phyloP scores from a whole-genome alignment of 2,113 vertebrate genomes.

The Andinoacara biseriatus region DNA sequence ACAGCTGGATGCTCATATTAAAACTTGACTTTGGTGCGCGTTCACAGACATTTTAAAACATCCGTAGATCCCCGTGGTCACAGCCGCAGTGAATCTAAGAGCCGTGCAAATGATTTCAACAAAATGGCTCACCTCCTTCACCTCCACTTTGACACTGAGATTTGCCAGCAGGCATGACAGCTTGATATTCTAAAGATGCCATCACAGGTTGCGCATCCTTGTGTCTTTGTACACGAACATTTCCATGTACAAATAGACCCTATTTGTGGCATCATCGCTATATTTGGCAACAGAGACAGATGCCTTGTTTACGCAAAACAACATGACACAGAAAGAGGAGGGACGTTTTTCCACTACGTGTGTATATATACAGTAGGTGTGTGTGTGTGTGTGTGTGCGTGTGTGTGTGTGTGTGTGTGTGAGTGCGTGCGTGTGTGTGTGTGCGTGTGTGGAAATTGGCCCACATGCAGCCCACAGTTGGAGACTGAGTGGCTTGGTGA shows the following conservation, averaged over 20 bases:
- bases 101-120: constrained; percentile 49
- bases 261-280: constrained; percentile 59
- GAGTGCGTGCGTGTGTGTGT: background rate
- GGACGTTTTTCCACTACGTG: constrained; percentile 5
- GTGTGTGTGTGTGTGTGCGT: background rate
- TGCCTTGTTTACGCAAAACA: constrained; percentile 68
- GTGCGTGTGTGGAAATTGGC: constrained; percentile 22
- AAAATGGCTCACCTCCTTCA: constrained; percentile 47
- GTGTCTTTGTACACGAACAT: constrained; percentile 32
- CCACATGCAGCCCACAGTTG: constrained; percentile 61
- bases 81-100: constrained; percentile 22
- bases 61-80: background rate
- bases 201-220: constrained; percentile 53
- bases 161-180: constrained; percentile 57
- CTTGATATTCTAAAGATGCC: constrained; percentile 66
- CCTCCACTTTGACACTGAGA: constrained; percentile 29
- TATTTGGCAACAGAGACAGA: constrained; percentile 68
- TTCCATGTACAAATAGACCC: constrained; percentile 9
- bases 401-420: constrained; percentile 6
- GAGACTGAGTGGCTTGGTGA: constrained; percentile 73
- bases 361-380: background rate
- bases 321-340: constrained; percentile 48
- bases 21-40: constrained; percentile 13
- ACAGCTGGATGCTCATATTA: constrained; percentile 10
- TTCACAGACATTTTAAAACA: constrained; percentile 36